These are phyloP conservation scores for Elachura formosa DNA, from an alignment of 2,113 vertebrate genomes.

Conservation along the genomic window DNA sequence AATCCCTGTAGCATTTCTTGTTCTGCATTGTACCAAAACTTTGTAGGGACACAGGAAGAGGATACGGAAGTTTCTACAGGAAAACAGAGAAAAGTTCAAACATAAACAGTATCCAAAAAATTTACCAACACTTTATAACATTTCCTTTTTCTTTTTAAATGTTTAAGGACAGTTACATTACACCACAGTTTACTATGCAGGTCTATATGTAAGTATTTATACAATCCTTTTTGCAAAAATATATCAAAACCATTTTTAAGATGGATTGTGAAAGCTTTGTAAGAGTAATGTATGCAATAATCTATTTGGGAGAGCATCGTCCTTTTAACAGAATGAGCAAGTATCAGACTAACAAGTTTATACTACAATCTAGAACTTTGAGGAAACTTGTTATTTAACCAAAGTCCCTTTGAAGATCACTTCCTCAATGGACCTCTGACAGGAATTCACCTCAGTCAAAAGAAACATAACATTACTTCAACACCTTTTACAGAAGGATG, in stretches of 20 bases:
- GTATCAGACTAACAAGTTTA: background rate
- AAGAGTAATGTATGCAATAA: background rate
- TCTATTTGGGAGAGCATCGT: background rate
- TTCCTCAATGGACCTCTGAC: background rate
- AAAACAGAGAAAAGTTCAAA: slow-evolving; percentile 80
- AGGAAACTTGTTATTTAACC: background rate
- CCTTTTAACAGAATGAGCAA: background rate
- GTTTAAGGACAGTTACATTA: background rate
- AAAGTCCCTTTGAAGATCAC: background rate
- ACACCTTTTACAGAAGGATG: background rate
- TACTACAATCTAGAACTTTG: background rate
- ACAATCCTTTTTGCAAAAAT: background rate
- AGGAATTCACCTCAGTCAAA: background rate
- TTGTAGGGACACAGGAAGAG: slow-evolving; percentile 80
- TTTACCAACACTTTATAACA: slow-evolving; percentile 70
- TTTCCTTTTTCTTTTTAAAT: slow-evolving; percentile 64
- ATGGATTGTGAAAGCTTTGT: background rate
- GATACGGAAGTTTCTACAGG: slow-evolving; percentile 80
- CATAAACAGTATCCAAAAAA: slow-evolving; percentile 77
- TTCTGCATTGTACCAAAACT: slow-evolving; percentile 78
- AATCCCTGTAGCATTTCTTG: slow-evolving; percentile 66
- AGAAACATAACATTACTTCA: background rate
- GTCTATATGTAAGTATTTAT: background rate
- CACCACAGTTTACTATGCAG: background rate
- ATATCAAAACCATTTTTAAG: background rate